Conservation (phyloP, 2,113 vertebrate genomes). For the Larimichthys crocea region DNA sequence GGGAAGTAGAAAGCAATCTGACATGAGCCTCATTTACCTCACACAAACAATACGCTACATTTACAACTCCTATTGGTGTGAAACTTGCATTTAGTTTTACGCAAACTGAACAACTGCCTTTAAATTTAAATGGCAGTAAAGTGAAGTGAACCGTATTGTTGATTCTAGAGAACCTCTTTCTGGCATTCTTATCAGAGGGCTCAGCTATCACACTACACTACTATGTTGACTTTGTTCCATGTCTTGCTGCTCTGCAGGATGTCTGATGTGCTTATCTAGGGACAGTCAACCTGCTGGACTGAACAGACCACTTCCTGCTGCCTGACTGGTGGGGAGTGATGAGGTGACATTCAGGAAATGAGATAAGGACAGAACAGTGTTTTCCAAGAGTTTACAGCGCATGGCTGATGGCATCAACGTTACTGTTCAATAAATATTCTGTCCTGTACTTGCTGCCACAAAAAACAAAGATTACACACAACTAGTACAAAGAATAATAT, state of each 20-base stretch:
- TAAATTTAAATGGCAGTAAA: conserved; percentile 37
- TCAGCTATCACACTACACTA: conserved; percentile 15
- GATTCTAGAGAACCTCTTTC: conserved; percentile 31
- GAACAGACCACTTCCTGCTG: conserved; percentile 61
- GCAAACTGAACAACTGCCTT: neutral
- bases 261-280: conserved; percentile 59
- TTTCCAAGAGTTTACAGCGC: conserved; percentile 43
- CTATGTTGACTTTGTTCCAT: conserved; percentile 56
- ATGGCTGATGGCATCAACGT: neutral
- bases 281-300: conserved; percentile 57
- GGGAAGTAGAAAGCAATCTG: neutral
- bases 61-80: neutral
- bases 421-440: conserved; percentile 1
- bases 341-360: conserved; percentile 53
- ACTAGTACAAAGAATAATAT: neutral
- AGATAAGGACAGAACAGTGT: conserved; percentile 42
- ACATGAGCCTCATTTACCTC: neutral
- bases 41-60: neutral
- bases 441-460: conserved; percentile 9
- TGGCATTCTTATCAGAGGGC: conserved; percentile 24
- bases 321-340: conserved; percentile 17
- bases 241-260: conserved; percentile 44
- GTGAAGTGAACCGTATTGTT: conserved; percentile 20
- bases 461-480: neutral
- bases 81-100: conserved; percentile 9